phyloP scores from a whole-genome alignment of 1,140 invertebrate genomes.

The Plectus sambesii region DNA sequence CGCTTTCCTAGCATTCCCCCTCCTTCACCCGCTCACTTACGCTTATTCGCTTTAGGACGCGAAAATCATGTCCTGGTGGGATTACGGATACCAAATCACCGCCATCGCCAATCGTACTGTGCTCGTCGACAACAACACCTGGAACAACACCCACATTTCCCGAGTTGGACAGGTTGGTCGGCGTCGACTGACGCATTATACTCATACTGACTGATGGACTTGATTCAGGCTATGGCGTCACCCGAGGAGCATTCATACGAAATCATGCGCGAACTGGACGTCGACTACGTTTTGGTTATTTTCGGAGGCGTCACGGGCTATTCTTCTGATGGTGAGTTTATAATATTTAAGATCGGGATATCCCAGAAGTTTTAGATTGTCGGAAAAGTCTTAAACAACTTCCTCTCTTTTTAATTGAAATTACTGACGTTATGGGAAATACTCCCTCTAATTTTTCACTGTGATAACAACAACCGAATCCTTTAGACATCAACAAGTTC shows the following conservation, averaged over 20 bases:
- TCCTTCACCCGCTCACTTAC: constrained; percentile 55
- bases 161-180: constrained; percentile 64
- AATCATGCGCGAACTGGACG: constrained; percentile 91
- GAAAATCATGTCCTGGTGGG: constrained; percentile 99
- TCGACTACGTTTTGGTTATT: constrained; percentile 93
- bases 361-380: too few relatives aligned
- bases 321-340: constrained; percentile 84
- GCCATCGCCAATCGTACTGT: constrained; percentile 97
- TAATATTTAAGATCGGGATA: constrained; percentile 1
- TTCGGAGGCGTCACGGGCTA: constrained; percentile 97
- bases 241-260: constrained; percentile 88
- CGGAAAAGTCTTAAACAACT: too few relatives aligned
- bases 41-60: constrained; percentile 63
- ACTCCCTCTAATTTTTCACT: background rate
- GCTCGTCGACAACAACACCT: constrained; percentile 97
- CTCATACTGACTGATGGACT: constrained; percentile 2
- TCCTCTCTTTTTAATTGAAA: background rate
- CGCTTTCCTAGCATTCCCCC: constrained; percentile 27
- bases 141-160: constrained; percentile 98
- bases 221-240: constrained; percentile 72
- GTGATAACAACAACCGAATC: background rate
- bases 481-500: constrained; percentile 86
- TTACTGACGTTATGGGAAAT: background rate
- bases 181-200: constrained; percentile 7
- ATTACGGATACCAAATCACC: constrained; percentile 98